A percentile compares a stretch with the other conserved stretches of the same genome.
Evolutionary conservation across 2,113 vertebrate genomes (phyloP).

Genomic region (Brachypodius melanocephalos): DNA sequence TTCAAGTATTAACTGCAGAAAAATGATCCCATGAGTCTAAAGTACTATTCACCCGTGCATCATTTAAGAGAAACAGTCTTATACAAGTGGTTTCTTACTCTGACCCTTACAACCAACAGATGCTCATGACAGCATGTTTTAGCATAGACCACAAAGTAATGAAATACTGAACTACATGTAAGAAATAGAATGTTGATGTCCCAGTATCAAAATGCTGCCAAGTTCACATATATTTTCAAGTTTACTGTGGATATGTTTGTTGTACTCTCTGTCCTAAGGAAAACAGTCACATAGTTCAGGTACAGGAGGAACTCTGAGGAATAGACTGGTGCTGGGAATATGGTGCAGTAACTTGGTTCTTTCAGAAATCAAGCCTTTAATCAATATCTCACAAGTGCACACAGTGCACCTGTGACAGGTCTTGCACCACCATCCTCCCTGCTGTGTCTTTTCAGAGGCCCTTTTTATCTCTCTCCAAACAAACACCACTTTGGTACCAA

Average conservation of each 20-base stretch:
- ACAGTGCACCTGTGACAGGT: not conserved
- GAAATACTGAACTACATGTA: not conserved
- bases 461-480: not conserved
- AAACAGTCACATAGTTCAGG: rapidly evolving
- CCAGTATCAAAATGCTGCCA: not conserved
- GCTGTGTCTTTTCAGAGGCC: not conserved
- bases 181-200: rapidly evolving
- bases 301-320: not conserved
- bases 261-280: not conserved
- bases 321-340: not conserved
- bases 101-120: not conserved
- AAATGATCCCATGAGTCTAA: not conserved
- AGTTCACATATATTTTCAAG: not conserved
- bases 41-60: not conserved
- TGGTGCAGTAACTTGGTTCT: not conserved
- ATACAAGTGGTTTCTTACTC: not conserved
- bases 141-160: not conserved
- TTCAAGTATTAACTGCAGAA: not conserved
- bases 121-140: not conserved
- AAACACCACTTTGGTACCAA: not conserved
- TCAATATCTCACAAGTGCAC: not conserved
- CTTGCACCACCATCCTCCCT: not conserved
- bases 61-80: not conserved
- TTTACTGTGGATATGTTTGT: rapidly evolving
- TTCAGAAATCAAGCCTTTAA: not conserved